phyloP scores from a whole-genome alignment of 2,113 vertebrate genomes.

The Indicator maculatus region DNA sequence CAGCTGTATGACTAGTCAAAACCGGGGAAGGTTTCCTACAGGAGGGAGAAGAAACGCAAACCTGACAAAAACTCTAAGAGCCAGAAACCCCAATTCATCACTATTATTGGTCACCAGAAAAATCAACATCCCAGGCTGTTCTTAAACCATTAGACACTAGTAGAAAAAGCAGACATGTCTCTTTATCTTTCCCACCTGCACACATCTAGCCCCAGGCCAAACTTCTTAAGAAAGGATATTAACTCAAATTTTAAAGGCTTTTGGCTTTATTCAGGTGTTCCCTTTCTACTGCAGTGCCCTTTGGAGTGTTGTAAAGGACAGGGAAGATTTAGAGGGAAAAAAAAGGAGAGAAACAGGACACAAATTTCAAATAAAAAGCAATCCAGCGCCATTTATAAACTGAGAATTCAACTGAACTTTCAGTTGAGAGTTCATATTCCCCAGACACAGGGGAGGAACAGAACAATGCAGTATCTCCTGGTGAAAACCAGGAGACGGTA shows the following conservation, averaged over 20 bases:
- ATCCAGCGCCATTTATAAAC: not conserved
- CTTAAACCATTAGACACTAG: not conserved
- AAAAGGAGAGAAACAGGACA: not conserved
- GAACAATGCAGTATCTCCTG: not conserved
- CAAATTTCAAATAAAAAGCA: constrained; percentile 1
- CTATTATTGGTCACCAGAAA: not conserved
- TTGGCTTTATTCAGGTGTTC: not conserved
- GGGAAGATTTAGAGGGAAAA: not conserved
- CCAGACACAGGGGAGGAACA: not conserved
- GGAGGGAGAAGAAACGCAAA: not conserved
- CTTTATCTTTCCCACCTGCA: constrained; percentile 2
- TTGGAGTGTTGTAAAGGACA: constrained; percentile 8
- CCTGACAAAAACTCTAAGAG: not conserved
- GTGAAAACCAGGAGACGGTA: not conserved
- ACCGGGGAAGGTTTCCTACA: not conserved
- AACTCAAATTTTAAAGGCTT: not conserved
- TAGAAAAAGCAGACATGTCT: not conserved
- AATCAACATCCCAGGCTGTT: not conserved
- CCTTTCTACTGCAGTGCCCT: not conserved
- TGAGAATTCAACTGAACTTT: not conserved
- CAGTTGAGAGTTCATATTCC: not conserved
- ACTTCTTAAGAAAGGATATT: not conserved
- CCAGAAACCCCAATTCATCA: not conserved
- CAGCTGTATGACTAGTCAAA: not conserved
- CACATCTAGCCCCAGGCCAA: not conserved